Evolutionary conservation across 2,113 vertebrate species (phyloP).

Genomic region (Ia io): DNA sequence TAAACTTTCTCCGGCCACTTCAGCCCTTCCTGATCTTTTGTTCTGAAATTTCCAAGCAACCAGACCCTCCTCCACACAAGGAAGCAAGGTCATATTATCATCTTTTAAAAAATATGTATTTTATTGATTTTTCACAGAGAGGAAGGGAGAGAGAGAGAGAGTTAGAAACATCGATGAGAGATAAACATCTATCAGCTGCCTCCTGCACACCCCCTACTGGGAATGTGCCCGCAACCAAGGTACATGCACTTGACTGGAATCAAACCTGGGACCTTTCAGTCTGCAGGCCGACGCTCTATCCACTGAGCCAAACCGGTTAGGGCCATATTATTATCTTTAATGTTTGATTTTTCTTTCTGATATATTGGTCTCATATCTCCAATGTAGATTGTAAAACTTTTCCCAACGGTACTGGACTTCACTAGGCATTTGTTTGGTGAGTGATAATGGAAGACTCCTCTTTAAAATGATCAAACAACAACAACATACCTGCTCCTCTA

Average conservation of each 20-base stretch:
- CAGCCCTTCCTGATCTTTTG: background rate
- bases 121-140: no score
- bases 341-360: background rate
- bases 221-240: no score
- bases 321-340: no score
- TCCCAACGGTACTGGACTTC: background rate
- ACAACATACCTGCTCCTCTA: background rate
- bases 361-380: background rate
- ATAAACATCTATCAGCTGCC: no score
- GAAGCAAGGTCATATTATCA: background rate
- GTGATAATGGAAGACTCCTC: background rate
- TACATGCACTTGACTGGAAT: no score
- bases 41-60: background rate
- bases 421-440: background rate
- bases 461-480: background rate
- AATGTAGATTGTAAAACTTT: background rate
- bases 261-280: no score
- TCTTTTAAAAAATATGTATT: background rate
- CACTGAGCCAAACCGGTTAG: no score
- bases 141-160: no score
- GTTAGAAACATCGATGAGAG: no score
- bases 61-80: background rate
- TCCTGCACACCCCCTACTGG: no score
- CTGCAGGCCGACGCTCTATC: no score
- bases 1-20: background rate